These are phyloP conservation scores for Crotalus tigris DNA, from an alignment of 2,113 vertebrate species.

Conservation along the genomic window DNA sequence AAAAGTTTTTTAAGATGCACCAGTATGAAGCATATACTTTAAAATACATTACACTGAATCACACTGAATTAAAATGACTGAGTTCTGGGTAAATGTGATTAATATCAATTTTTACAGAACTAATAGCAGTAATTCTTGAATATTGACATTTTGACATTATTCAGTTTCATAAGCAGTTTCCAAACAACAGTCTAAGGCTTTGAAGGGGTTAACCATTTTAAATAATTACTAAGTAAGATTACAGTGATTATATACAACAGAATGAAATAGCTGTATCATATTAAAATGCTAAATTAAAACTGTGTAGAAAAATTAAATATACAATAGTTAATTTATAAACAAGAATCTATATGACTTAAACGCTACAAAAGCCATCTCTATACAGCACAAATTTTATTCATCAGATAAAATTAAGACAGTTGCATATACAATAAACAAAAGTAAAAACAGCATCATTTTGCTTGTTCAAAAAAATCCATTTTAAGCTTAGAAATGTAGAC, in stretches of 20 bases:
- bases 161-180: neutral
- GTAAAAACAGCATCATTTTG: neutral
- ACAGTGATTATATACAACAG: neutral
- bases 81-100: neutral
- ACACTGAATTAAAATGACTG: neutral
- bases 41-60: neutral
- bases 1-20: neutral
- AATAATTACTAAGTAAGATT: neutral
- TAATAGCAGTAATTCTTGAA: slow-evolving; percentile 1
- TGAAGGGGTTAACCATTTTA: neutral
- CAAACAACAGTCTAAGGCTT: neutral
- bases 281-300: neutral
- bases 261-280: neutral
- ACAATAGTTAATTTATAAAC: neutral
- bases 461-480: neutral
- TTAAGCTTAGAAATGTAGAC: neutral
- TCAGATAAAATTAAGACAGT: slow-evolving; percentile 1
- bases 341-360: slow-evolving; percentile 35
- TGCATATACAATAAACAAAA: neutral
- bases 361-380: slow-evolving; percentile 20
- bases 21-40: neutral
- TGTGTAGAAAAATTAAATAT: neutral
- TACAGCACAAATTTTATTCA: slow-evolving; percentile 23
- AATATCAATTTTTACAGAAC: neutral
- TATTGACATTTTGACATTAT: neutral